Evolutionary conservation across 2,888 invertebrate species (phyloP).

Genomic region (Eretmocerus hayati): DNA sequence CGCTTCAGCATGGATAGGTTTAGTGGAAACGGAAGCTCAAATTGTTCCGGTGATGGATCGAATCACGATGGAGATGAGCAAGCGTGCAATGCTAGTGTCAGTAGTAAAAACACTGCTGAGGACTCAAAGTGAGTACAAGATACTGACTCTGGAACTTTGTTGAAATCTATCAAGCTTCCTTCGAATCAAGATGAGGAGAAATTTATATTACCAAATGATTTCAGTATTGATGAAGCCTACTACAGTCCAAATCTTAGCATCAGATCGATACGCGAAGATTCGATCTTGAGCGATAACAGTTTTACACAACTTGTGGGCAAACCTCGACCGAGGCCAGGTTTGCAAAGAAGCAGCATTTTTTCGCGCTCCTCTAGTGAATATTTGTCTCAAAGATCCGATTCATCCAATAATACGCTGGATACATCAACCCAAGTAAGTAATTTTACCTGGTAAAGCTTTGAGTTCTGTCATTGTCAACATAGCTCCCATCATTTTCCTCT

Average conservation of each 20-base stretch:
- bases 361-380: constrained; percentile 9
- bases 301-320: constrained; percentile 8
- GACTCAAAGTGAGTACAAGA: constrained; percentile 10
- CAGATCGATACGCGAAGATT: constrained; percentile 27
- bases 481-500: no score
- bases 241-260: constrained; percentile 26
- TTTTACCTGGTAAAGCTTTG: no score
- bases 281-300: constrained; percentile 28
- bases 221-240: constrained; percentile 22
- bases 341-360: constrained; percentile 28
- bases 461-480: no score
- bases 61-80: constrained; percentile 6
- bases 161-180: no score
- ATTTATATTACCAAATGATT: neutral
- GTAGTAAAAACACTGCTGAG: constrained; percentile 15
- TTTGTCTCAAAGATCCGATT: constrained; percentile 2
- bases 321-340: constrained; percentile 35
- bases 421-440: no score
- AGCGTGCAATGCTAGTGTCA: constrained; percentile 7
- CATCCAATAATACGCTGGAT: constrained; percentile 2
- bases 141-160: no score
- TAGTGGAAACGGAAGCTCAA: constrained; percentile 14
- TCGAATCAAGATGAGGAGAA: no score
- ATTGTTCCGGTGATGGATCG: constrained; percentile 4
- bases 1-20: constrained; percentile 36